Base-by-base conservation (phyloP, 1,140 invertebrate species). In the Aleiodes sp. region DNA sequence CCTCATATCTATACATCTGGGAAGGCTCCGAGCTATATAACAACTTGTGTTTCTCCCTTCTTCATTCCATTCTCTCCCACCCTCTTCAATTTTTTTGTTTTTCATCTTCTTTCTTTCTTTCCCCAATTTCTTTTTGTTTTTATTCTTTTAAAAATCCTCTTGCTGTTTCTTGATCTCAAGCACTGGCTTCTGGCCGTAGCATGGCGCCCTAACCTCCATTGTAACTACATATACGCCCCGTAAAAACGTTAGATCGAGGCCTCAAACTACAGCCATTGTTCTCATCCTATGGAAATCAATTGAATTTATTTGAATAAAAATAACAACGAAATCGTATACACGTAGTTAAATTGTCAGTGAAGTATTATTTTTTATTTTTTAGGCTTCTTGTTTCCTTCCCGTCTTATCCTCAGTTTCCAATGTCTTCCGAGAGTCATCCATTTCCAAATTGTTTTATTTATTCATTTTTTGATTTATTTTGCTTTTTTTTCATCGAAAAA, bases 231-330 rank as follows among this genome's bases (percentile, higher is more conserved):
- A 21, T 62, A 26, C 60, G 16, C 29, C 33, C 35, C 33, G 16
- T 24, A 37, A 19, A 24, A 19, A 35, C 60, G 33, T 37, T 14
- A 43, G 37, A n/a, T 37, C 60, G 19, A 21, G 26, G 43, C 8
- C 57, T 41, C 28, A 26, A 46, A 16, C 62, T 60, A 65, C 57
- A 80, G 78, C 82, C 80, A 84, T 84, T 84, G 82, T 84, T 84
- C 80, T 81, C 78, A 74, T 79, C 72, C 81, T 84, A 84, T 84
- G 83, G 83, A 84, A 84, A 84, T 84, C 83, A 83, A 84, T 84
- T 81, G 83, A 84, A 84, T 83, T 80, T 83, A 84, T 84, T 84
- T 84, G 81, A 84, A 84, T 84, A 84, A 84, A 80, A 77, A 76
- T 63, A 65, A n/a, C 60, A 62, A 70, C 57, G 68, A 56, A 62